Base-by-base conservation (phyloP, 1,140 invertebrate genomes). In the Saccostrea glomerata region DNA sequence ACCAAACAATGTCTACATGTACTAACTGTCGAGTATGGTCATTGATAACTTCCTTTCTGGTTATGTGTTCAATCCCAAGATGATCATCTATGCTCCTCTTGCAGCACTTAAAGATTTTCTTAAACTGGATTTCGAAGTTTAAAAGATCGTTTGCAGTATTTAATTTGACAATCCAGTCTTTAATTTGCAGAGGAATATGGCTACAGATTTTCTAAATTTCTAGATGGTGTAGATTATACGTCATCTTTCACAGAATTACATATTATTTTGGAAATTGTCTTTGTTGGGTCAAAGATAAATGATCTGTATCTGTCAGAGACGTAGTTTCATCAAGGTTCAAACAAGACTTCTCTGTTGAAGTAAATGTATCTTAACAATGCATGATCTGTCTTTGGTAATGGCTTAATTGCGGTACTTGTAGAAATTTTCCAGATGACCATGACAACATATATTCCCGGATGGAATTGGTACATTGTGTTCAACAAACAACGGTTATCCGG, bases 61-160 rank as follows among this genome's bases (percentile, higher is more conserved):
- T 82, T n/a, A 87, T 83, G 55, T 87, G 86, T 58, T 87, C 23
- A 58, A 82, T 66, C n/a, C 73, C 86, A 54, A 56, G 77, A 87
- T 12, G 17, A 15, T 40, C 36, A 47, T 54, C 36, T 40, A 7
- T 40, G 36, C 82, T 40, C 15, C 1, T 82, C 82, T 82, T 17
- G 36, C 82, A 82, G 47, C 82, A 82, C 2, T 7, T 47, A 86
- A 82, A 12, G 87, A 83, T 82, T 66, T 58, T 17, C 73, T 4
- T 54, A 89, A 54, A 70, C 73, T 60, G 40, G 66, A 58, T 56
- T 84, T 83, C 3, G 47, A 47, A 36, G 30, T 36, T 36, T 36
- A 36, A 36, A 36, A 36, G 30, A 36, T 0, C 30, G 30, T 36
- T 36, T 17, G 86, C 55, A 89, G 36, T 20, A 89, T 25, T 30